Evolutionary conservation across 2,113 vertebrate genomes (phyloP), one percentile per base, ranked within the genome.

Genomic region (Melanerpes formicivorus): DNA sequence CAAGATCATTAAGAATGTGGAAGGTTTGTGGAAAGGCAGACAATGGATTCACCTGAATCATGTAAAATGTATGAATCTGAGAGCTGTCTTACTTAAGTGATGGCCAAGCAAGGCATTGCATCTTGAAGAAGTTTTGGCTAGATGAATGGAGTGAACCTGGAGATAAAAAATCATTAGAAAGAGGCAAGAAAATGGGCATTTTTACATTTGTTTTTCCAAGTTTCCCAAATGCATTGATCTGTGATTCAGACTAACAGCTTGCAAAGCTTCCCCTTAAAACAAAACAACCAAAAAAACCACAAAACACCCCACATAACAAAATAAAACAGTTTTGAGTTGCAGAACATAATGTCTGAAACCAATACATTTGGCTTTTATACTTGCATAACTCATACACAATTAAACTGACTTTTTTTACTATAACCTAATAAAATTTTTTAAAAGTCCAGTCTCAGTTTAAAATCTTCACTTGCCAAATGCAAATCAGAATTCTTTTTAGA

Each of bases 381-480:
- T 92, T 81, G 67, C 81, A 88, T 90, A 86, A 75, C 70, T 88
- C 76, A 84, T 77, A 92, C 78, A 89, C 84, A 95, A 95, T 93
- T 94, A 86, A 95, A 94, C 64, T 73, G 78, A 87, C 55, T 69
- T 94, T 89, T 90, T 90, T 89, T 52, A 67, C 26, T 60, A 42
- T 37, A 90, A 76, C 37, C 80, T 90, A 94, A 76, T 90, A 82
- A 50, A 96, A 11, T 40, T 40, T 40, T 40, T 40, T 40, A 4
- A 40, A 40, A 40, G 64, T 34, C 27, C 15, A 64, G 76, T 84
- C 75, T 52, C 3, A 6, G 19, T 29, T 84, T 88, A 96, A 72
- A 78, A 50, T 48, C 65, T 70, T 77, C 90, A 37, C 80, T 70
- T 97, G 63, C 46, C 63, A 72, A 96, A 80, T 84, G 70, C 37